Evolutionary conservation across 1,140 invertebrate genomes (phyloP).

Genomic region (Pseudomyrmex cubaensis): DNA sequence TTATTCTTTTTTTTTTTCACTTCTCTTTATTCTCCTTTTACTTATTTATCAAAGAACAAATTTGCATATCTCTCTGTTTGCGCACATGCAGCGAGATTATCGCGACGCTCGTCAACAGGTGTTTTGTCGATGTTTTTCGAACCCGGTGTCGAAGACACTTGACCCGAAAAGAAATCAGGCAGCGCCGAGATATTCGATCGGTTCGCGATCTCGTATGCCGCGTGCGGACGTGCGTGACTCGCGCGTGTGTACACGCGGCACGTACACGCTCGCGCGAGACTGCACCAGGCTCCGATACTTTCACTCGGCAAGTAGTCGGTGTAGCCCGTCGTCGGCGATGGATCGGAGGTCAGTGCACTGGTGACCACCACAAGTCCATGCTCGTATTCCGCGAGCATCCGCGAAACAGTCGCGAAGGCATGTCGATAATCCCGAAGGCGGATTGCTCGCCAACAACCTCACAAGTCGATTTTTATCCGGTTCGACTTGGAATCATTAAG

Average conservation of each 20-base stretch:
- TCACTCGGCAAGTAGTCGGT: conserved; percentile 77
- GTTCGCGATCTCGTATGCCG: conserved; percentile 43
- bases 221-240: conserved; percentile 33
- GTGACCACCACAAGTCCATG: conserved; percentile 71
- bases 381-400: conserved; percentile 50
- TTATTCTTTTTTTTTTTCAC: too few species aligned
- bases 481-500: conserved; percentile 1
- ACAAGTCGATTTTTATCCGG: conserved; percentile 36
- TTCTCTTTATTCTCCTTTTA: not conserved
- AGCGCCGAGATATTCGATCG: conserved; percentile 48
- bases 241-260: conserved; percentile 53
- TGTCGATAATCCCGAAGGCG: conserved; percentile 43
- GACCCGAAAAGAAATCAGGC: conserved; percentile 64
- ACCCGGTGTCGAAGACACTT: not conserved
- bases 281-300: conserved; percentile 68
- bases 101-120: not conserved
- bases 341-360: conserved; percentile 80
- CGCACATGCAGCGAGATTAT: not conserved
- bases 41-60: not conserved
- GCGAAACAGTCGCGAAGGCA: conserved; percentile 62
- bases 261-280: conserved; percentile 57
- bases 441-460: conserved; percentile 21
- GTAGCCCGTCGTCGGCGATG: conserved; percentile 71
- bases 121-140: not conserved
- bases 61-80: not conserved